Evolutionary conservation across 1,140 invertebrate genomes (phyloP).

Genomic region (Wasmannia auropunctata): DNA sequence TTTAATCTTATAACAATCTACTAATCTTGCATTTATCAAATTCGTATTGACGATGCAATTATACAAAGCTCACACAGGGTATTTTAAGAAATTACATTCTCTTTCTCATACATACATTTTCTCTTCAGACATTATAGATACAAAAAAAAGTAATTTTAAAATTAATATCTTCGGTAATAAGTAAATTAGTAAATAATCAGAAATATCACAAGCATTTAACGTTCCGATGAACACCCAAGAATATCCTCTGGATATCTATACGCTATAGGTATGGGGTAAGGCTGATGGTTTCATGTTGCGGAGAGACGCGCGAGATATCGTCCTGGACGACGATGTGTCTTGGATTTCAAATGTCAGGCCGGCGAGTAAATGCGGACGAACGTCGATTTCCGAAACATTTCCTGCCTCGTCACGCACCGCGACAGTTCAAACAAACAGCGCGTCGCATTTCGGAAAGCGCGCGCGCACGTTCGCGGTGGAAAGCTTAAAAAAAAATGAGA

Average conservation of each 20-base stretch:
- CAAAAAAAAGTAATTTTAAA: background rate
- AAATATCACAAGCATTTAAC: background rate
- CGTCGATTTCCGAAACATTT: constrained; percentile 76
- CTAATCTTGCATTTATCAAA: too few species aligned
- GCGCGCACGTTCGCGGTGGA: constrained; percentile 17
- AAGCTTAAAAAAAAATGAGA: constrained; percentile 48
- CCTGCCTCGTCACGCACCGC: constrained; percentile 73
- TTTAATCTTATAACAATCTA: too few species aligned
- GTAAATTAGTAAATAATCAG: background rate
- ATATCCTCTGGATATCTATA: constrained; percentile 32
- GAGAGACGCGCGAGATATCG: constrained; percentile 43
- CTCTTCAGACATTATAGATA: too few species aligned
- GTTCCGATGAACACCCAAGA: constrained; percentile 27
- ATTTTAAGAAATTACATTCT: background rate
- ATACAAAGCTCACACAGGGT: background rate
- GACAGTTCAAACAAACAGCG: constrained; percentile 83
- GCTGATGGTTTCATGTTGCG: background rate
- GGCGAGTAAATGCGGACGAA: constrained; percentile 73
- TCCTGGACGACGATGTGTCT: constrained; percentile 61
- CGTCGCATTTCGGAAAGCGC: constrained; percentile 69
- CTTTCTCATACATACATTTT: too few species aligned
- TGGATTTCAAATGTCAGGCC: constrained; percentile 74
- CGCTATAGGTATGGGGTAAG: background rate
- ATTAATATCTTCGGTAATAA: background rate
- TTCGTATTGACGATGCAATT: background rate